Evolutionary conservation across 2,888 invertebrate genomes (phyloP), one percentile per base, ranked within the genome.

Genomic region (Masnerella sp.): DNA sequence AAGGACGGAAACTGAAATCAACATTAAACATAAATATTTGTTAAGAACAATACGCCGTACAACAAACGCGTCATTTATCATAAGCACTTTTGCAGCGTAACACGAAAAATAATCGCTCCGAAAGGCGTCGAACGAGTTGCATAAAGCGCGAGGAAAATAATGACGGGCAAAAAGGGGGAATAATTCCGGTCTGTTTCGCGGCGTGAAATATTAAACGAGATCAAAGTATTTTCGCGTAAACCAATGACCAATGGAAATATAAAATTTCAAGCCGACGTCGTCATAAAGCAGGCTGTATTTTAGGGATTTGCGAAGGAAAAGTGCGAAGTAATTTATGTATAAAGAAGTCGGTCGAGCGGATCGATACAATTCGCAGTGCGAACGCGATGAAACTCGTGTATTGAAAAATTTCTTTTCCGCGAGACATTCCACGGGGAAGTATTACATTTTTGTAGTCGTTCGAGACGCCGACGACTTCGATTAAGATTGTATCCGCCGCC

Each of bases 301-400:
- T 43, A 49, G 56, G 28, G 56, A 54, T 54, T 62, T 62, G 43
- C 20, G 17, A 56, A 56, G 51, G 61, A 67, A 73, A 67, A 59
- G 61, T 67, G 61, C 22, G 52, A 72, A 67, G 67, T 61, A 68
- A 61, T 73, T 74, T 62, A 58, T 69, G 68, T 68, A 64, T 34
- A 56, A 43, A 68, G 68, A 64, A 74, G 68, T 74, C 58, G 64
- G 58, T 64, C 68, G 61, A 14, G 32, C 47, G 45, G 49, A 74
- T 74, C 73, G 51, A 74, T 74, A 62, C 67, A 62, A 64, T 59
- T 68, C 58, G 43, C 64, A 59, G 25, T 51, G 30, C 56, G 68
- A 68, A 56, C 22, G 18, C 59, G 56, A 56, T 43, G 32, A 54
- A 67, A 47, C 42, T 49, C 42, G 18, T 30, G 40, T 61, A 67